These are phyloP conservation scores for Yponomeuta evonymella DNA, from an alignment of 2,888 invertebrate species.

Conservation along the genomic window DNA sequence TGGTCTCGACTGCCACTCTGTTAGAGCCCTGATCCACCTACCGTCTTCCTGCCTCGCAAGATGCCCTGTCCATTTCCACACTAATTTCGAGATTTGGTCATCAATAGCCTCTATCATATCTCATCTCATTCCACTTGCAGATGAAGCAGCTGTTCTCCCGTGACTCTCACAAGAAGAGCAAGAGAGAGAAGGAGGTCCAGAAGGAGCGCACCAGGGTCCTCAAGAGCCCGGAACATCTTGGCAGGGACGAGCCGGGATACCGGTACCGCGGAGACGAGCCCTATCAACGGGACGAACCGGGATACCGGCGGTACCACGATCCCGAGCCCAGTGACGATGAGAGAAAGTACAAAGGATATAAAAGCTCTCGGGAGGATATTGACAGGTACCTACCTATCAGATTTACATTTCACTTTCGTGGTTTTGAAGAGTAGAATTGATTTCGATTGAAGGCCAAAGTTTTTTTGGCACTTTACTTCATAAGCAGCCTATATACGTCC, in stretches of 20 bases:
- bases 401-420: no score
- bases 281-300: constrained; percentile 46
- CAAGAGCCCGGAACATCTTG: constrained; percentile 74
- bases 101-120: neutral
- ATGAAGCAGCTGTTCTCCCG: constrained; percentile 86
- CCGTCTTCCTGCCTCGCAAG: no score
- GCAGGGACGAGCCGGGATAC: constrained; percentile 43
- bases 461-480: no score
- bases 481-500: no score
- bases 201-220: constrained; percentile 73
- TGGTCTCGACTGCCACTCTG: no score
- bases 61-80: no score
- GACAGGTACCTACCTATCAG: constrained; percentile 14
- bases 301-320: constrained; percentile 57
- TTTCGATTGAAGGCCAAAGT: no score
- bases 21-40: no score
- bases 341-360: constrained; percentile 37
- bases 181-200: constrained; percentile 77
- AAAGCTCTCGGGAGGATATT: constrained; percentile 22
- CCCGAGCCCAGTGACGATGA: constrained; percentile 66
- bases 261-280: constrained; percentile 57
- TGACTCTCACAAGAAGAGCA: constrained; percentile 81
- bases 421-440: no score
- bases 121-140: constrained; percentile 37
- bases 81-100: neutral